A percentile compares a stretch with the other conserved stretches of the same genome.
Evolutionary conservation across 2,888 invertebrate species (phyloP).

Genomic region (Chloroclystis v-ata): DNA sequence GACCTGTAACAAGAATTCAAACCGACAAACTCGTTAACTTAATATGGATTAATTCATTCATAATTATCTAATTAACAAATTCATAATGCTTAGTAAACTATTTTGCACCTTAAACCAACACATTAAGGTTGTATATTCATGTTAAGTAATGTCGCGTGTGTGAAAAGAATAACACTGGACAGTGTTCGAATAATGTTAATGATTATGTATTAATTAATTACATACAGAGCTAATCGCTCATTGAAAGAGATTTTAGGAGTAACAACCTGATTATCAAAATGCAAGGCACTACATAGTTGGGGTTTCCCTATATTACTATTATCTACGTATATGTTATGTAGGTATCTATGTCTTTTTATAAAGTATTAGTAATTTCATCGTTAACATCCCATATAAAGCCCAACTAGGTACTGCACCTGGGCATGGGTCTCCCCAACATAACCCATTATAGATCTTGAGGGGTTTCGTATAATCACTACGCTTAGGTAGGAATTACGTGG

Average conservation of each 20-base stretch:
- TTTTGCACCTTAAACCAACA: conserved; percentile 1
- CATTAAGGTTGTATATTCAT: conserved; percentile 7
- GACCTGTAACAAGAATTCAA: background rate
- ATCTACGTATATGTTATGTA: too few relatives aligned
- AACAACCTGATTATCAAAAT: too few relatives aligned
- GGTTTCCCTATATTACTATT: too few relatives aligned
- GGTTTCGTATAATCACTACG: too few relatives aligned
- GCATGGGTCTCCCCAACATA: too few relatives aligned
- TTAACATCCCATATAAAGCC: too few relatives aligned
- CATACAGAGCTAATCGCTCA: conserved; percentile 3
- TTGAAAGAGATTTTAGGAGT: background rate
- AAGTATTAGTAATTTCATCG: too few relatives aligned
- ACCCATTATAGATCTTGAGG: too few relatives aligned
- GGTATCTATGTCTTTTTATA: too few relatives aligned
- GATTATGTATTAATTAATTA: conserved; percentile 10
- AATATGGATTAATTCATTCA: conserved; percentile 4
- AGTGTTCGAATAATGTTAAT: conserved; percentile 9
- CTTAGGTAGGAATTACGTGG: too few relatives aligned
- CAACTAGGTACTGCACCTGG: too few relatives aligned
- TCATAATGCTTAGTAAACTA: background rate
- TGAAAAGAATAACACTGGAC: conserved; percentile 8
- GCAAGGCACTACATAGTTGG: too few relatives aligned
- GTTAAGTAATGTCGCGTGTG: conserved; percentile 28
- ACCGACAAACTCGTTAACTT: background rate
- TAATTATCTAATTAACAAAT: background rate